Evolutionary conservation across 2,888 invertebrate species (phyloP), one percentile per base, ranked within the genome.

Genomic region (Rhagophthalmus giganteus): DNA sequence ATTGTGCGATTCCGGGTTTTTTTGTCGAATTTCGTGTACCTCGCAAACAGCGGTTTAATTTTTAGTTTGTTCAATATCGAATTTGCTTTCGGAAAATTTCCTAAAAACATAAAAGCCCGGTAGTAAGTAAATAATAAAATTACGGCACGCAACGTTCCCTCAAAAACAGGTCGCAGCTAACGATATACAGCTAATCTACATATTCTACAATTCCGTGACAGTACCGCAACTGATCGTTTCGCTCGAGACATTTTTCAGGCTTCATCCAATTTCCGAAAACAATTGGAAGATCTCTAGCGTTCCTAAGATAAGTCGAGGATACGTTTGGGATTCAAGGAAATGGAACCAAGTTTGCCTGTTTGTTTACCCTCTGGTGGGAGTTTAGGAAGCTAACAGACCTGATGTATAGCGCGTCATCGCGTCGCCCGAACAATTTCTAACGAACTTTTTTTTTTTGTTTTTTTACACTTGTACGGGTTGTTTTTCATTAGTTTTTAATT

Each of bases 201-300:
- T 42, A 33, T 40, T 40, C 25, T 28, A 44, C 33, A 34, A 35
- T 35, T 34, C 15, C 27, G 34, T 16, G 44, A 28, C 44, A 32
- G 40, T 41, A 41, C 44, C 34, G 27, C 44, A 35, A 44, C 14
- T 37, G 37, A 27, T 42, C 45, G 24, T 35, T 38, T 27, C 44
- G 51, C 42, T 42, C 40, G 67, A 69, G 68, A 70, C 70, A 73
- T 74, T 76, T 76, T 75, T 74, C 72, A 72, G 66, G 65, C 69
- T 67, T 67, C 69, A 71, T 75, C 71, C 76, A 77, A 78, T 78
- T 78, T 76, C 74, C 73, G 74, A 75, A 77, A 76, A 75, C 74
- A 74, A 72, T 74, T 71, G 67, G 59, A 64, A 57, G 55, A 55
- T 39, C 57, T 46, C 46, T 52, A 40, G 46, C 45, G 45, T 41